Base-by-base conservation (phyloP, 2,888 invertebrate species). In the Limnephilus rhombicus region DNA sequence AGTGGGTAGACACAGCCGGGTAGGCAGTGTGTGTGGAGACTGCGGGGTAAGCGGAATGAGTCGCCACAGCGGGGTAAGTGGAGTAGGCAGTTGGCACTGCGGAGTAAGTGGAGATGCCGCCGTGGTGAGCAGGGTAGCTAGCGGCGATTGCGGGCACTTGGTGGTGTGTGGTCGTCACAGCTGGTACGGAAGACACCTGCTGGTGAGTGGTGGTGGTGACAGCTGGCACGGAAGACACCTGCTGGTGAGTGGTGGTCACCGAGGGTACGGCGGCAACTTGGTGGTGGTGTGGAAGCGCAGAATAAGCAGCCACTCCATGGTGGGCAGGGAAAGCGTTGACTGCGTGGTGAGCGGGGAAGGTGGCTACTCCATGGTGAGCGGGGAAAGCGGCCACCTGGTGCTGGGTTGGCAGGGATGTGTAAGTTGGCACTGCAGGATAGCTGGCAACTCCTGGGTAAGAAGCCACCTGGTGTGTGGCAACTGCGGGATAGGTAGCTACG, bases 31-130 rank as follows among this genome's bases (percentile, higher is more conserved):
- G 49, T 49, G 49, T 49, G 13, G 49, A 49, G 15, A 49, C 95
- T 91, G 68, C 5, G 92, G 92, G 68, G 68, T 49, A 49, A 13
- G 68, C 95, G 94, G 24, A 94, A 93, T 3, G 95, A 94, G 93
- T 94, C 80, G 95, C 90, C 53, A 68, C 95, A 94, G 95, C 91
- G 94, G 95, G 94, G 24, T 68, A 68, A 1, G 80, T 81, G 24
- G 91, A 92, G 15, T 88, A 92, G 31, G 91, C 92, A 13, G 92
- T 86, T 41, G 90, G 90, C 82, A 91, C 90, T 29, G 92, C 88
- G 31, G 90, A 91, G 80, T 94, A 94, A 34, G 94, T 93, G 3
- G 92, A 91, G n/a, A 92, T 85, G 11, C 68, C 82, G 7, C 45
- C 82, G 3, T 92, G 92, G 81, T 89, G 81, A 31, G 92, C 88